Conservation (phyloP, 92 coral and sea anemone species). For the Actinostola sp. region DNA sequence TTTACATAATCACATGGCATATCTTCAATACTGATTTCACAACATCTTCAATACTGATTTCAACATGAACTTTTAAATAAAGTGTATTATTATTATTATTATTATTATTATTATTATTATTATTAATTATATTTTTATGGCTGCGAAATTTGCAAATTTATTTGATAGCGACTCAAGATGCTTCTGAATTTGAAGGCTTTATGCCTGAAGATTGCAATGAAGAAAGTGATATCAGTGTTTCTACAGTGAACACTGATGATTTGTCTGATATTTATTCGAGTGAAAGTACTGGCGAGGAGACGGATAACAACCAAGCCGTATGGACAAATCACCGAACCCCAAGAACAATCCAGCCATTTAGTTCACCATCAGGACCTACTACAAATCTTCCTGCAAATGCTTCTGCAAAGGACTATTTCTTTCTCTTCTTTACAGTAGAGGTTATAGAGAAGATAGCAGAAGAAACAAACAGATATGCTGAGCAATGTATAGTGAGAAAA, state of each 20-base stretch:
- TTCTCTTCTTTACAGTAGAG: constrained; percentile 38
- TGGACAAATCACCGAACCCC: constrained; percentile 11
- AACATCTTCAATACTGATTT: too few species aligned
- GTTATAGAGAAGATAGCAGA: constrained; percentile 26
- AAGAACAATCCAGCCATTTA: not conserved
- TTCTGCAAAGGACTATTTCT: constrained; percentile 3
- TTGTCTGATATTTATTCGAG: constrained; percentile 35
- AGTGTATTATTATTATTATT: too few species aligned
- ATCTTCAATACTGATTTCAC: constrained; percentile 37
- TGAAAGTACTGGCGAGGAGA: constrained; percentile 26
- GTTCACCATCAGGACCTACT: not conserved
- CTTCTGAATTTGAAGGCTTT: constrained; percentile 47
- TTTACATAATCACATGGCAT: constrained; percentile 45
- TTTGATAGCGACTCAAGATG: constrained; percentile 45
- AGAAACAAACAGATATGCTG: constrained; percentile 50
- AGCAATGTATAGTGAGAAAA: constrained; percentile 33
- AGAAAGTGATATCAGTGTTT: constrained; percentile 57
- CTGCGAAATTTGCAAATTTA: not conserved
- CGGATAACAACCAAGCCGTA: not conserved
- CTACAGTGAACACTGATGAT: constrained; percentile 50
- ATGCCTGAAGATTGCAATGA: constrained; percentile 42
- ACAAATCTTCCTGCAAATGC: constrained; percentile 1
- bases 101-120: too few species aligned
- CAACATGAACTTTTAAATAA: constrained; percentile 28
- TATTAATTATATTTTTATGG: too few species aligned